Base-by-base conservation (phyloP, 2,797 vertebrate genomes). In the Meriones psammophilus region DNA sequence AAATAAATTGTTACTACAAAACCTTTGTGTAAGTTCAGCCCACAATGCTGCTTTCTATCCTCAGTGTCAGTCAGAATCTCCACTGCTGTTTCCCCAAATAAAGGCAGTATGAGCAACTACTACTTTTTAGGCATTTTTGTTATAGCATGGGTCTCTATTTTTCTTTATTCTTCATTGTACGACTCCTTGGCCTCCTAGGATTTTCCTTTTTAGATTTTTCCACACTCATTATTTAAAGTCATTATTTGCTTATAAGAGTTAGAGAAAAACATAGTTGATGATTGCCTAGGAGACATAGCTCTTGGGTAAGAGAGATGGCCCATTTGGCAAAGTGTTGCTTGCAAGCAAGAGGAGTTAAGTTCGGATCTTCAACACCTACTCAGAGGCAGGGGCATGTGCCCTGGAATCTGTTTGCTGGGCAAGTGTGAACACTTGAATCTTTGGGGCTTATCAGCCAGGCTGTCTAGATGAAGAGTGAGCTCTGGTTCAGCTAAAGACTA, bases 161-260 rank as follows among this genome's bases (percentile, higher is more conserved):
- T 36, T 81, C 58, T 12, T 86, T 15, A 15, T 1, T 42, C 6
- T 30, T 1, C 0, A 5, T 0, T 10, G 0, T 20, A 1, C 36
- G 7, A 9, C 58, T 5, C 22, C 50, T 88, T 39, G 50, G 17
- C 0, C 22, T 28, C 18, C 30, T 81, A 0, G 2, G 0, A 18
- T 39, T 71, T 20, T 42, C 50, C 8, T 33, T 74, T 81, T 22
- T 8, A 30, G 9, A 78, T 87, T 42, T 42, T 79, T 36, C 58
- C 42, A 46, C 36, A 3, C 18, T 39, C 60, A 0, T 18, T 74
- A 17, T 30, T 86, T 71, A 56, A 90, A 87, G 5, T 68, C 17
- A 42, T 5, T 62, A 46, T 50, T 39, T 74, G 5, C 30, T 62
- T 8, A 50, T 0, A 18, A 2, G 26, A 87, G 24, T 1, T 62